Evolutionary conservation across 2,888 invertebrate genomes (phyloP).

Genomic region (Acanthosepion esculentum): DNA sequence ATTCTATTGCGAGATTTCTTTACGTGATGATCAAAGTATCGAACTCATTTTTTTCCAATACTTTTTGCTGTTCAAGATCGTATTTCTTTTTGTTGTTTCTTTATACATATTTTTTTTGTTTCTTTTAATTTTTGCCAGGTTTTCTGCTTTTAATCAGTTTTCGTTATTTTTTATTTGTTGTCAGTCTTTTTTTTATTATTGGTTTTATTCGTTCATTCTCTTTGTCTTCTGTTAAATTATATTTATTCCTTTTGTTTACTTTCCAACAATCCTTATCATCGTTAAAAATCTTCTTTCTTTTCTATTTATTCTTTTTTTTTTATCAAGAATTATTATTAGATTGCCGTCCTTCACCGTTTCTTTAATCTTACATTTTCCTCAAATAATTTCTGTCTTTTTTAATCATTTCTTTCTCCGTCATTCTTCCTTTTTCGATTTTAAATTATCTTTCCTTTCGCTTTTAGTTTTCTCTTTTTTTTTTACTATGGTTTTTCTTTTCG

Average conservation of each 20-base stretch:
- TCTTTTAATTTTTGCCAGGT: neutral
- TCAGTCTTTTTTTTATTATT: neutral
- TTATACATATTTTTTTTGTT: neutral
- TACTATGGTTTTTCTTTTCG: neutral
- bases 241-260: neutral
- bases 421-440: neutral
- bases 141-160: neutral
- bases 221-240: neutral
- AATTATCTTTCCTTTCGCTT: neutral
- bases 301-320: neutral
- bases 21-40: neutral
- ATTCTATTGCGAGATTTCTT: constrained; percentile 33
- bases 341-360: neutral
- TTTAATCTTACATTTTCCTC: neutral
- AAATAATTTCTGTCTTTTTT: neutral
- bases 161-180: neutral
- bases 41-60: constrained; percentile 22
- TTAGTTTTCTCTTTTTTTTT: neutral
- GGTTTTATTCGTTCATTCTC: neutral
- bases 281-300: neutral
- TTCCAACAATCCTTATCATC: neutral
- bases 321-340: too few relatives aligned
- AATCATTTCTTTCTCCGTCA: neutral
- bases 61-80: neutral
- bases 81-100: neutral